Conservation (phyloP, 2,888 invertebrate species). For the Tipula lateralis region DNA sequence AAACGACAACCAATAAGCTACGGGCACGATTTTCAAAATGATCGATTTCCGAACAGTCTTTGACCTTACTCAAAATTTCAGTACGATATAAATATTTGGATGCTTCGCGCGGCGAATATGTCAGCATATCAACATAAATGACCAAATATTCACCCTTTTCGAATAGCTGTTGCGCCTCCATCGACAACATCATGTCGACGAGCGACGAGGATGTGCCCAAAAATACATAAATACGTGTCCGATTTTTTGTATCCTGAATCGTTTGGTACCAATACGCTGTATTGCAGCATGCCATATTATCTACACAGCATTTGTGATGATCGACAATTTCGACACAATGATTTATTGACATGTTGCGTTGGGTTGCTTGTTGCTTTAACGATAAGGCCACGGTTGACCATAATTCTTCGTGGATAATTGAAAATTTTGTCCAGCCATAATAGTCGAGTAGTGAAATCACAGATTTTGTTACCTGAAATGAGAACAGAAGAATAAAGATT, state of each 20-base stretch:
- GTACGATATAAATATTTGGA: slow-evolving; percentile 73
- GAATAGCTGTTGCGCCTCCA: slow-evolving; percentile 83
- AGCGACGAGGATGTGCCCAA: slow-evolving; percentile 80
- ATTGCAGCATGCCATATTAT: slow-evolving; percentile 69
- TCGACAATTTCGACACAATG: slow-evolving; percentile 68
- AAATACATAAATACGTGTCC: slow-evolving; percentile 90
- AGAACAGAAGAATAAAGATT: neutral
- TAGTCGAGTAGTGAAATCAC: slow-evolving; percentile 84
- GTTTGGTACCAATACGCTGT: slow-evolving; percentile 78
- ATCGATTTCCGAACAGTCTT: slow-evolving; percentile 56
- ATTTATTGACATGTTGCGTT: slow-evolving; percentile 78
- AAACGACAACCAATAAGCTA: slow-evolving; percentile 82
- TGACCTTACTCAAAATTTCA: slow-evolving; percentile 54
- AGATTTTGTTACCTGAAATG: slow-evolving; percentile 81
- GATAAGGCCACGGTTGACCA: slow-evolving; percentile 80
- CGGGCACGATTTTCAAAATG: slow-evolving; percentile 61
- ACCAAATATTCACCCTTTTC: slow-evolving; percentile 92
- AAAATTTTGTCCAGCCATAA: slow-evolving; percentile 92
- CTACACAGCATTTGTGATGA: slow-evolving; percentile 70
- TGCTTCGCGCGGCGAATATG: slow-evolving; percentile 70
- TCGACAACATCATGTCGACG: slow-evolving; percentile 84
- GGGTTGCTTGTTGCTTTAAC: slow-evolving; percentile 68
- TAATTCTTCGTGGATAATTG: slow-evolving; percentile 76
- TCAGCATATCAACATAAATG: slow-evolving; percentile 89
- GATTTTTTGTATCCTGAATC: slow-evolving; percentile 74